Evolutionary conservation across 1,140 invertebrate species (phyloP).

Genomic region (Maniola jurtina): DNA sequence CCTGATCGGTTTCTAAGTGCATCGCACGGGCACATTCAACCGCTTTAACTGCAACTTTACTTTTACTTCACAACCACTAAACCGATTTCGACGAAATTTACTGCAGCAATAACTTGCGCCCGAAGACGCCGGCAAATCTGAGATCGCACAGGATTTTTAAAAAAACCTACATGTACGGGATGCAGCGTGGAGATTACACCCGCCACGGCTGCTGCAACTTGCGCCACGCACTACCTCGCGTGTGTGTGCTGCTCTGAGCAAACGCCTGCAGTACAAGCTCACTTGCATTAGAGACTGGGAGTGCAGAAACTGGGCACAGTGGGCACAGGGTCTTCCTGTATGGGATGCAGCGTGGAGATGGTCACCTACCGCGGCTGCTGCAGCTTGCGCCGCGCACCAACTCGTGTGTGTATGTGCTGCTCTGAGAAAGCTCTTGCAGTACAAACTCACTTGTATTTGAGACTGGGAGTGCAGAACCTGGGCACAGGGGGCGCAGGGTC

Average conservation of each 20-base stretch:
- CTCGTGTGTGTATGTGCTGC: slow-evolving; percentile 39
- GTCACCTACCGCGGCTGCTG: slow-evolving; percentile 53
- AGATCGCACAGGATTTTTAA: no score
- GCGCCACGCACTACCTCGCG: slow-evolving; percentile 39
- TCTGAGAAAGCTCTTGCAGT: slow-evolving; percentile 49
- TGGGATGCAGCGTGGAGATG: slow-evolving; percentile 54
- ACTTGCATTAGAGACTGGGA: slow-evolving; percentile 66
- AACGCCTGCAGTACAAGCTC: slow-evolving; percentile 48
- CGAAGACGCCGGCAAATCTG: no score
- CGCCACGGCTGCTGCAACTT: slow-evolving; percentile 53
- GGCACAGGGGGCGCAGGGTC: slow-evolving; percentile 37
- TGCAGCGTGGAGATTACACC: slow-evolving; percentile 55
- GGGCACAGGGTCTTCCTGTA: slow-evolving; percentile 46
- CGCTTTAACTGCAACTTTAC: no score
- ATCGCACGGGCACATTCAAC: no score
- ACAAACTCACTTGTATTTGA: slow-evolving; percentile 65
- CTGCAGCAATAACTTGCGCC: no score
- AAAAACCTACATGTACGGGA: no score
- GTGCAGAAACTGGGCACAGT: slow-evolving; percentile 55
- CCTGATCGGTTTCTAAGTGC: no score
- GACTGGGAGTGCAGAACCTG: slow-evolving; percentile 57
- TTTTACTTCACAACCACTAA: no score
- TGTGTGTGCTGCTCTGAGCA: slow-evolving; percentile 41
- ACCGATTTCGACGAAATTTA: no score
- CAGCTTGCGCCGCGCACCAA: slow-evolving; percentile 45